phyloP scores from a whole-genome alignment of 2,797 vertebrate genomes.

The Acanthis flammea region DNA sequence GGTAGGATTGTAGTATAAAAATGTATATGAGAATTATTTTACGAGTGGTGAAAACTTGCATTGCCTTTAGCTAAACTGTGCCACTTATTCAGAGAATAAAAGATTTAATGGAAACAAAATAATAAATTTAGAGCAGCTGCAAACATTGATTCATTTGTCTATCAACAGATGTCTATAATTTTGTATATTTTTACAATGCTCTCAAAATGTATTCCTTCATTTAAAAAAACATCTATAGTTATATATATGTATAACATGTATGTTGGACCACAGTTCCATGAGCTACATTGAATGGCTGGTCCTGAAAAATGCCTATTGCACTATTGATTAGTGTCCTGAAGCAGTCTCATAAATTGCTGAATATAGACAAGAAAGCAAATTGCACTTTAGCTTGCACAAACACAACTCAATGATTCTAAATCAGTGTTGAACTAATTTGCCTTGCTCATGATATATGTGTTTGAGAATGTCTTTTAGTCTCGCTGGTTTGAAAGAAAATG shows the following conservation, averaged over 20 bases:
- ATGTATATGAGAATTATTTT: neutral
- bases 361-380: constrained; percentile 73
- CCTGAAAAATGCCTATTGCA: neutral
- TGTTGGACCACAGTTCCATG: neutral
- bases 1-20: neutral
- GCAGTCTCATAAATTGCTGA: constrained; percentile 72
- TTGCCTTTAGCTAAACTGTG: neutral
- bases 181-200: neutral
- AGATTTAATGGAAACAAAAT: neutral
- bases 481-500: neutral
- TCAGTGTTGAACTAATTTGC: constrained; percentile 63
- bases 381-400: constrained; percentile 68
- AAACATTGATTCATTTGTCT: neutral
- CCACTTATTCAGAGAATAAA: neutral
- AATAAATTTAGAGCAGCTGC: neutral
- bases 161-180: neutral
- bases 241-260: neutral
- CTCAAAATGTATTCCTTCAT: neutral
- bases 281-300: neutral
- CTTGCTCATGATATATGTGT: neutral
- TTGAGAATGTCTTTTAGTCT: neutral
- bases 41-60: neutral
- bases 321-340: constrained; percentile 73
- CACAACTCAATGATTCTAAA: constrained; percentile 68
- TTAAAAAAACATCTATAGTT: neutral